These are phyloP conservation scores for Ridgeia piscesae DNA, from an alignment of 1,140 invertebrate species.

Conservation along the genomic window DNA sequence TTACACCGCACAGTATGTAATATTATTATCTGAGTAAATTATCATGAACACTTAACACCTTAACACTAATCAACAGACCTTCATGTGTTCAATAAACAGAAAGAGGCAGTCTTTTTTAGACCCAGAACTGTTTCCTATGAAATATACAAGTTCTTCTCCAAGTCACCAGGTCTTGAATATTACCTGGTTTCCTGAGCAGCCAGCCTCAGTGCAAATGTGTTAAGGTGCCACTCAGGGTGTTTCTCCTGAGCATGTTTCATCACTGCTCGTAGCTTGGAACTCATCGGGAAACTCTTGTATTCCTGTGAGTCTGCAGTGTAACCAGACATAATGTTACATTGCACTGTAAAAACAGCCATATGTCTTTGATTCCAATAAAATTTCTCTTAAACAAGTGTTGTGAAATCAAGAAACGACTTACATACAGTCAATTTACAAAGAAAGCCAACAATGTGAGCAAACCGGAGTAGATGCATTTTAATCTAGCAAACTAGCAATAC, in stretches of 20 bases:
- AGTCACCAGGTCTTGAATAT: slow-evolving; percentile 8
- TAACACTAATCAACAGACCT: neutral
- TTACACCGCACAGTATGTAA: neutral
- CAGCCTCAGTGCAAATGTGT: slow-evolving; percentile 36
- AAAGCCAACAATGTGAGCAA: too few relatives aligned
- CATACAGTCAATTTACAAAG: too few relatives aligned
- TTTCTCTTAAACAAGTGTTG: too few relatives aligned
- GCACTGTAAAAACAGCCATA: too few relatives aligned
- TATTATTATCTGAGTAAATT: neutral
- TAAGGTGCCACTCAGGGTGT: neutral
- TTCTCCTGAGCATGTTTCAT: neutral
- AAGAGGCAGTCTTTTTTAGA: neutral
- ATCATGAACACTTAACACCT: too few relatives aligned
- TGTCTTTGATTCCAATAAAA: too few relatives aligned
- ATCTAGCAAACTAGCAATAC: too few relatives aligned
- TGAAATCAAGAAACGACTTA: too few relatives aligned
- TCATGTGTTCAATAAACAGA: neutral
- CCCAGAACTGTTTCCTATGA: neutral
- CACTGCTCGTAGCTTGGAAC: neutral
- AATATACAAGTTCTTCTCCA: neutral
- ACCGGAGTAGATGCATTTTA: too few relatives aligned
- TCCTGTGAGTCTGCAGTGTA: neutral
- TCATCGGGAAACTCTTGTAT: slow-evolving; percentile 14
- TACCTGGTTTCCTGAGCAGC: slow-evolving; percentile 52
- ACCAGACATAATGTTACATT: neutral